phyloP scores from a whole-genome alignment of 2,797 vertebrate species.

The Pteropus rufus region DNA sequence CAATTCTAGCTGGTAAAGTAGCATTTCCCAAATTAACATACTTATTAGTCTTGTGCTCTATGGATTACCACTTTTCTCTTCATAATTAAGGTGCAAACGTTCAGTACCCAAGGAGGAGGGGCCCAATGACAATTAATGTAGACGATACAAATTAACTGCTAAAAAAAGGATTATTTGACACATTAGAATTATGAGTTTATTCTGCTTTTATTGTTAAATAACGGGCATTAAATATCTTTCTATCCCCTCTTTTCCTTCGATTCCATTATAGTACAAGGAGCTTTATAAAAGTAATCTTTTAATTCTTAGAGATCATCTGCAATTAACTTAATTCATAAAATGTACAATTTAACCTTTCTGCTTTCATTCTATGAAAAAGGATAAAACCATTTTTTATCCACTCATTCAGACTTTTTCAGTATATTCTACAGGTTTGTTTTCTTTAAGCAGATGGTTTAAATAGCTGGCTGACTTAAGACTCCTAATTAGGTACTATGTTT shows the following conservation, averaged over 20 bases:
- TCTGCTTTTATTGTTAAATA: constrained; percentile 54
- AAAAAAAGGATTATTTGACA: constrained; percentile 46
- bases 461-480: constrained; percentile 30
- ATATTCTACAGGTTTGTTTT: constrained; percentile 3
- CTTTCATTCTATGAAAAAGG: neutral
- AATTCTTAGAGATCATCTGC: constrained; percentile 60
- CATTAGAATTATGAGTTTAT: constrained; percentile 40
- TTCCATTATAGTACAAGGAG: constrained; percentile 66
- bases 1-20: neutral
- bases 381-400: neutral
- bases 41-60: neutral
- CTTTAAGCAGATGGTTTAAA: constrained; percentile 46
- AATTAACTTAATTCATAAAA: constrained; percentile 60
- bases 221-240: constrained; percentile 51
- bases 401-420: constrained; percentile 15
- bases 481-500: constrained; percentile 41
- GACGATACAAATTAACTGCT: constrained; percentile 26
- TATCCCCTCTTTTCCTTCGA: constrained; percentile 46
- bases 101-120: neutral
- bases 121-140: constrained; percentile 47
- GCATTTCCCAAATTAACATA: neutral
- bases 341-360: constrained; percentile 52
- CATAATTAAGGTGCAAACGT: neutral
- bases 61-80: neutral
- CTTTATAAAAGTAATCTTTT: constrained; percentile 67